Base-by-base conservation (phyloP, 2,888 invertebrate genomes). In the Elgonia sp. region DNA sequence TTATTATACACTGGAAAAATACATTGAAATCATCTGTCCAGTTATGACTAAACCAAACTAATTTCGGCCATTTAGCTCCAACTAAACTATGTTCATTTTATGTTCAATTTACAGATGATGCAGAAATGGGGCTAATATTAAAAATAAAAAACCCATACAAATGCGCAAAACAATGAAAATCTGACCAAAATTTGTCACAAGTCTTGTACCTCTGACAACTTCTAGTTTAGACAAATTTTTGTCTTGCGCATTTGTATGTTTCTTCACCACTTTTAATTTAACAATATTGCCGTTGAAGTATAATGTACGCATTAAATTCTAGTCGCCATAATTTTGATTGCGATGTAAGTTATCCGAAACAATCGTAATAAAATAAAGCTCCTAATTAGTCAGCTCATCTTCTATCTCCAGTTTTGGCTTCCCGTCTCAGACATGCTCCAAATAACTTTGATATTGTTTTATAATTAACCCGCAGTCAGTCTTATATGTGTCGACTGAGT, bases 401-500 rank as follows among this genome's bases (percentile, higher is more conserved):
- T 73, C 62, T 42, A 57, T 67, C 67, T 83, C 40, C 40, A 53
- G 40, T 62, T 53, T 65, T 65, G 53, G 29, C 53, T 72, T 57
- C 21, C 21, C 21, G 14, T 42, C 55, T 57, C 79, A 82, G 46
- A 53, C 84, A 85, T 50, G 50, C 87, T 40, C 65, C 88, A 81
- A 84, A 82, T 37, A 67, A 75, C 79, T 79, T 91, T 90, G 90
- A 84, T 81, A 87, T 89, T 73, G 76, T 84, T 88, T 29, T 67
- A 72, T 86, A 84, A 90, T 90, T 55, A 85, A 87, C 90, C 89
- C 86, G 90, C 89, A 90, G 89, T 84, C 88, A 90, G 91, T 91
- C 90, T 91, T 92, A 92, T 89, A 90, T 90, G 90, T 90, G 86
- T 89, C 89, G 91, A 91, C 90, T 90, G 90, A 91, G 92, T 91